Percentiles rank a stretch among this genome's conserved stretches.
Conservation (phyloP, 2,888 invertebrate species). For the Coelinius sp. region DNA sequence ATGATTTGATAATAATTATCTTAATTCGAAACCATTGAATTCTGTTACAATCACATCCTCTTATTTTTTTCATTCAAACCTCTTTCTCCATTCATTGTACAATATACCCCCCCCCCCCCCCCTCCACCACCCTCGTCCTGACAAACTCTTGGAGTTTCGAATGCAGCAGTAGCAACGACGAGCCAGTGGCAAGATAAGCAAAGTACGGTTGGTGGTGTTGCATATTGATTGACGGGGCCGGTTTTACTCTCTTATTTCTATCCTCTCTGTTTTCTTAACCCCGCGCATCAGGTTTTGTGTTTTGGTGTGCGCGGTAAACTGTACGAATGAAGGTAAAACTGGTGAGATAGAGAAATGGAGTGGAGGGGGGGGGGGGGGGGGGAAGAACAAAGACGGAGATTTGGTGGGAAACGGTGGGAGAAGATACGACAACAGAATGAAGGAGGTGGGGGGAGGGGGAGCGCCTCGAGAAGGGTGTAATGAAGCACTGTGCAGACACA, state of each 20-base stretch:
- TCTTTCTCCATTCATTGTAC: background rate
- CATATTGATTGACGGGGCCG: slow-evolving; percentile 68
- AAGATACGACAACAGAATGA: background rate
- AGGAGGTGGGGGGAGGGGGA: slow-evolving; percentile 6
- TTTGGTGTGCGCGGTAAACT: slow-evolving; percentile 36
- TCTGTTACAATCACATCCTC: background rate
- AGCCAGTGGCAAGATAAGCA: slow-evolving; percentile 64
- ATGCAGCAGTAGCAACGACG: slow-evolving; percentile 36
- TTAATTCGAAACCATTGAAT: background rate
- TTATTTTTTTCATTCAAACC: background rate
- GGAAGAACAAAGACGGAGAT: slow-evolving; percentile 19
- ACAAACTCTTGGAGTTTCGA: slow-evolving; percentile 30
- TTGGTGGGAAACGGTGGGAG: background rate
- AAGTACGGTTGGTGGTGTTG: slow-evolving; percentile 65
- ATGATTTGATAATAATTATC: background rate
- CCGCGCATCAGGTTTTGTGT: slow-evolving; percentile 6
- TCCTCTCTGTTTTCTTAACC: background rate
- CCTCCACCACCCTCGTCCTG: background rate
- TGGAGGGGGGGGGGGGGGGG: background rate
- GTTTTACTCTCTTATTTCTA: slow-evolving; percentile 39
- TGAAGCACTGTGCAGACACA: slow-evolving; percentile 70
- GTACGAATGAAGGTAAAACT: slow-evolving; percentile 43
- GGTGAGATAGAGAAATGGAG: slow-evolving; percentile 39
- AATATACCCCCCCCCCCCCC: too few relatives aligned
- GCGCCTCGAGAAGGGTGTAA: slow-evolving; percentile 62